Evolutionary conservation across 2,797 vertebrate genomes (phyloP).

Genomic region (Brachyrhaphis roseni): DNA sequence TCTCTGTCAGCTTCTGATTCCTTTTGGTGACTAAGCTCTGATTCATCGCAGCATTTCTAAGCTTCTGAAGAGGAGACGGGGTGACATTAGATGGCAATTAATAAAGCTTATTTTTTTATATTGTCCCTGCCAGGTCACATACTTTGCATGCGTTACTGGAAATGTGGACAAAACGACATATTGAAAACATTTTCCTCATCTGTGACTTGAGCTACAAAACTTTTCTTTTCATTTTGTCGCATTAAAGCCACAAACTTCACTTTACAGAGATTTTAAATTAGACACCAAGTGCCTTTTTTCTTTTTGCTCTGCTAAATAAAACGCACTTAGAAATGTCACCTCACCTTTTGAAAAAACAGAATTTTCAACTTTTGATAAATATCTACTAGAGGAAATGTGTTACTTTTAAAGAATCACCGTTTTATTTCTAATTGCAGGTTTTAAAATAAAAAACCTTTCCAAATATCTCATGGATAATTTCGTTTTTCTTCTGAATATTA

Average conservation of each 20-base stretch:
- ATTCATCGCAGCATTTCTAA: conserved; percentile 45
- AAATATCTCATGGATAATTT: background rate
- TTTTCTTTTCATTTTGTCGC: background rate
- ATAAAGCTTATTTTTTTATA: background rate
- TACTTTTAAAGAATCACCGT: background rate
- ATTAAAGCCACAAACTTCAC: background rate
- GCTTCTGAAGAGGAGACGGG: conserved; percentile 14
- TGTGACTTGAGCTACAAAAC: background rate
- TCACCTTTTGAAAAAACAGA: background rate
- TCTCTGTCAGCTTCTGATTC: conserved; percentile 56
- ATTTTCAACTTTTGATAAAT: background rate
- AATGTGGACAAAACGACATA: background rate
- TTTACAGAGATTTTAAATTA: background rate
- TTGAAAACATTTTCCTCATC: background rate
- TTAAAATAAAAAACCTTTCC: background rate
- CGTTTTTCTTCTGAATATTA: background rate
- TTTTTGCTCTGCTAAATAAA: background rate
- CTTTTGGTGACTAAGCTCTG: conserved; percentile 61
- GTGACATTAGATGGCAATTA: conserved; percentile 23
- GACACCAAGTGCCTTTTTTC: background rate
- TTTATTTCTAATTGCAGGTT: background rate
- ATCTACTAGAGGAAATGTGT: background rate
- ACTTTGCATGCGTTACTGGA: conserved; percentile 36
- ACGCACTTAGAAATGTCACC: background rate
- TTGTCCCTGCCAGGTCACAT: conserved; percentile 29